These are phyloP conservation scores for Neoniphon sammara DNA, from an alignment of 2,797 vertebrate species.

Conservation along the genomic window DNA sequence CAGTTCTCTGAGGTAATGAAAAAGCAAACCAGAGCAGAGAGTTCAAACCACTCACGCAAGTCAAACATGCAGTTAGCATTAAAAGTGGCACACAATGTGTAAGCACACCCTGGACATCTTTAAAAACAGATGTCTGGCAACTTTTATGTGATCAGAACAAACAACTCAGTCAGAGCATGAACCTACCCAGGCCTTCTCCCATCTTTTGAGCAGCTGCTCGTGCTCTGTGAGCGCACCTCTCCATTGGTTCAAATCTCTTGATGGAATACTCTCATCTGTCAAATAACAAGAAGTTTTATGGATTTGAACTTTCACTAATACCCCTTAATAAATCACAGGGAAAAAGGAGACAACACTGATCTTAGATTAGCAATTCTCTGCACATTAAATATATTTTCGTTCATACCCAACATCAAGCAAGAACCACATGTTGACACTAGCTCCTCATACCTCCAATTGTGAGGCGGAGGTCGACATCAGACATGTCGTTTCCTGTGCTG, in stretches of 20 bases:
- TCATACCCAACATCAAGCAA: conserved; percentile 2
- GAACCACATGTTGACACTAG: background rate
- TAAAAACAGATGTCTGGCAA: background rate
- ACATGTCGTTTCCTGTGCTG: conserved; percentile 78
- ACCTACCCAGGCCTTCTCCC: conserved; percentile 91
- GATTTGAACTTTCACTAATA: conserved; percentile 9
- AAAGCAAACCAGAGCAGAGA: background rate
- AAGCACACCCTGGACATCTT: background rate
- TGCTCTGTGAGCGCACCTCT: conserved; percentile 87
- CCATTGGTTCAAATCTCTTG: conserved; percentile 87
- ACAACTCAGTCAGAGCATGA: conserved; percentile 1
- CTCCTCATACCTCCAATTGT: conserved; percentile 76
- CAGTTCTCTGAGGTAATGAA: background rate
- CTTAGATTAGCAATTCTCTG: background rate
- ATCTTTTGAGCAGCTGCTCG: conserved; percentile 87
- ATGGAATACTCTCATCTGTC: conserved; percentile 81
- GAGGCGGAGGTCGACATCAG: conserved; percentile 82
- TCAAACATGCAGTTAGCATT: conserved; percentile 43
- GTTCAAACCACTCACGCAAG: conserved; percentile 6
- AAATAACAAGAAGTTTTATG: conserved; percentile 75
- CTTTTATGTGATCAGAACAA: background rate
- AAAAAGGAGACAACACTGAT: background rate
- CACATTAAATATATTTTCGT: background rate
- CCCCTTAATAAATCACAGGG: background rate
- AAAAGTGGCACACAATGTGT: conserved; percentile 5